A percentile compares a stretch with the other conserved stretches of the same genome.
These are phyloP conservation scores for Girardia tigrina DNA, from an alignment of 2,888 invertebrate genomes.

Conservation along the genomic window DNA sequence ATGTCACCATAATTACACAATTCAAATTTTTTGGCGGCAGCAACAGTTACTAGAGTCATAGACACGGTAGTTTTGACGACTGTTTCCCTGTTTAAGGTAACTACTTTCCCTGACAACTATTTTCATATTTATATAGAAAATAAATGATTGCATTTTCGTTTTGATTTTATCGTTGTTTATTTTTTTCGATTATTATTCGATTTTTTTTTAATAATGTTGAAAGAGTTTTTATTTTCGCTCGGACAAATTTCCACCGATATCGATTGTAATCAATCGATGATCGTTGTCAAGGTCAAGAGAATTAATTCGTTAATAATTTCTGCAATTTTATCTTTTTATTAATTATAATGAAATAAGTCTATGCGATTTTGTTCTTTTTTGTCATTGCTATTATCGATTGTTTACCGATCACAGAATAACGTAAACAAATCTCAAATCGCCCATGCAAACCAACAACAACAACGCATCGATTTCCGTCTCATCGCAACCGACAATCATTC, in stretches of 20 bases:
- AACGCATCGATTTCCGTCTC: neutral
- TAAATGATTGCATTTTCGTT: neutral
- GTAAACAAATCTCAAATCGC: too few species aligned
- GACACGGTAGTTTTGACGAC: conserved; percentile 52
- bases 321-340: neutral
- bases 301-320: neutral
- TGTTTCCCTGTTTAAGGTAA: conserved; percentile 44
- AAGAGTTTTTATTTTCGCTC: too few species aligned
- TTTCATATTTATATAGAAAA: neutral
- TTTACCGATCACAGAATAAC: neutral
- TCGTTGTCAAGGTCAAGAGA: neutral
- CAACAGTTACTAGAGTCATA: conserved; percentile 43
- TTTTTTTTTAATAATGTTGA: too few species aligned
- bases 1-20: neutral
- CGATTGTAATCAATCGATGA: neutral
- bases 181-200: too few species aligned
- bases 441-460: neutral
- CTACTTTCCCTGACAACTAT: neutral
- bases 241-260: too few species aligned
- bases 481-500: neutral
- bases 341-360: too few species aligned
- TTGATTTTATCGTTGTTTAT: too few species aligned
- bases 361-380: too few species aligned
- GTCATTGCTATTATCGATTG: neutral
- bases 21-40: neutral